Evolutionary conservation across 2,113 vertebrate species (phyloP).

Genomic region (Brienomyrus longianalis): DNA sequence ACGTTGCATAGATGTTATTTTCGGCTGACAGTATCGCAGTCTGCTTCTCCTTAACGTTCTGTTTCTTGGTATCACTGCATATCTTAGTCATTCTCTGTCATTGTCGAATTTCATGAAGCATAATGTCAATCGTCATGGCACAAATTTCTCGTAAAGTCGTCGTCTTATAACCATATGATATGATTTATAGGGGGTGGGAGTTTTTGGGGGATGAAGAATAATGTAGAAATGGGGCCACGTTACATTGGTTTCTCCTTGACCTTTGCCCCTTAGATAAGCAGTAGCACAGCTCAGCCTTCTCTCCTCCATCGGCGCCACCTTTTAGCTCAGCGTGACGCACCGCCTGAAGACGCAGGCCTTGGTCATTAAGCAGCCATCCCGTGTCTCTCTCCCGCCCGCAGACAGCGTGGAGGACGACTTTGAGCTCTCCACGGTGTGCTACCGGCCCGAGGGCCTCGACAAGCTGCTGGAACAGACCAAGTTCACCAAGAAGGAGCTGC

Average conservation of each 20-base stretch:
- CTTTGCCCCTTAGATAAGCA: not conserved
- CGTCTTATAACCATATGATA: not conserved
- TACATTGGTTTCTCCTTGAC: not conserved
- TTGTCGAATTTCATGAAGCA: not conserved
- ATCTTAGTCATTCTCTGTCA: not conserved
- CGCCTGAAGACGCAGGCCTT: not conserved
- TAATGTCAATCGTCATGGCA: not conserved
- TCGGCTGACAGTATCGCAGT: not conserved
- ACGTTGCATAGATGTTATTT: not conserved
- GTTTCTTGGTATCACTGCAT: not conserved
- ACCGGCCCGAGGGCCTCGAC: conserved; percentile 82
- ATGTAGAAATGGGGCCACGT: not conserved
- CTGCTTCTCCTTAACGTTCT: not conserved
- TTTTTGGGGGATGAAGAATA: not conserved
- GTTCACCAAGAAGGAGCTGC: conserved; percentile 88
- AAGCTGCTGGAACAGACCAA: conserved; percentile 80
- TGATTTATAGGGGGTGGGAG: not conserved
- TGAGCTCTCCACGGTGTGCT: conserved; percentile 74
- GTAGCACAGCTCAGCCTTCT: not conserved
- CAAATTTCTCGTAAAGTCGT: not conserved
- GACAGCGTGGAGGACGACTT: conserved; percentile 78
- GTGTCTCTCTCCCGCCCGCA: conserved; percentile 40
- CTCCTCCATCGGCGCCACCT: not conserved
- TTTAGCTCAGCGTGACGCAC: not conserved
- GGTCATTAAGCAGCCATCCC: too few relatives aligned